A percentile compares a stretch with the other conserved stretches of the same genome.
Evolutionary conservation across 2,113 vertebrate species (phyloP).

Genomic region (Notiomystis cincta): DNA sequence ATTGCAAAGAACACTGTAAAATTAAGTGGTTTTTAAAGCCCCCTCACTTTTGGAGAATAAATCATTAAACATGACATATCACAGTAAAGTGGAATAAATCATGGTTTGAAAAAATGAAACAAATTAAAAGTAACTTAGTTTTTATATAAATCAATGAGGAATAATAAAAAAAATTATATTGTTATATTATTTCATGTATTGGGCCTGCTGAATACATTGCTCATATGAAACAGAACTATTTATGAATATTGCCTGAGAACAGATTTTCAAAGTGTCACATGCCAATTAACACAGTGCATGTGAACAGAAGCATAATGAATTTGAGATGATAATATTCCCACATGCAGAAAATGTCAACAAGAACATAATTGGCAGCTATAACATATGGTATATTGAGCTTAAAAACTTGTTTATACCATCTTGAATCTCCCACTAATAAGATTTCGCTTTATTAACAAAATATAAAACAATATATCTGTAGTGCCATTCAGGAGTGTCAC

Average conservation of each 20-base stretch:
- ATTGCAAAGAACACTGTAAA: neutral
- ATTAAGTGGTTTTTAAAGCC: neutral
- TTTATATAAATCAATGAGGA: neutral
- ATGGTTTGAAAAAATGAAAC: neutral
- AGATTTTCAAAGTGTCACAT: conserved; percentile 53
- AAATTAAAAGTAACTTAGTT: neutral
- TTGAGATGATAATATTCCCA: conserved; percentile 43
- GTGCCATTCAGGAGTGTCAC: neutral
- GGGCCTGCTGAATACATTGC: neutral
- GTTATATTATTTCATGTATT: neutral
- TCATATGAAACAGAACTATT: conserved; percentile 25
- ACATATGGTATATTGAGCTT: conserved; percentile 45
- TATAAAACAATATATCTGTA: neutral
- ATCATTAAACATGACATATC: neutral
- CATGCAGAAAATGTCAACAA: conserved; percentile 56
- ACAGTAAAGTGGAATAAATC: neutral
- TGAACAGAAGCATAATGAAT: conserved; percentile 50
- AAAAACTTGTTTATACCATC: conserved; percentile 24
- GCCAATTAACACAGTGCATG: conserved; percentile 50
- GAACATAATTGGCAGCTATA: conserved; percentile 40
- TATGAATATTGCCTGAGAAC: conserved; percentile 44
- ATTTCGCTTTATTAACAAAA: conserved; percentile 14
- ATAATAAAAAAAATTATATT: neutral
- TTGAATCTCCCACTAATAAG: conserved; percentile 23
- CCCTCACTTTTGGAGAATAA: neutral